phyloP scores from a whole-genome alignment of 2,113 vertebrate genomes.

The Sphyrna mokarran region DNA sequence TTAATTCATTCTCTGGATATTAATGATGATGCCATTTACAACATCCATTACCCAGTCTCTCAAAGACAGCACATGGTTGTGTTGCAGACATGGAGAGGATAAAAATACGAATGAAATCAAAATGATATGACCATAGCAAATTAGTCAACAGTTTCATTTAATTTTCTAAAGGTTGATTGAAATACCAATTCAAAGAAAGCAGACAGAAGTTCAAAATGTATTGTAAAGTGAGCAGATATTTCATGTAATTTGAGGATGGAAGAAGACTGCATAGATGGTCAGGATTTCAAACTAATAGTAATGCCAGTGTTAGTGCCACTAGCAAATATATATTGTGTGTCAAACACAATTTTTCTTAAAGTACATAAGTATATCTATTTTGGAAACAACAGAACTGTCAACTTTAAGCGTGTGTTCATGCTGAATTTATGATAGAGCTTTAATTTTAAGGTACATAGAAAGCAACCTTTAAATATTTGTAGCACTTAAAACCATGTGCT shows the following conservation, averaged over 20 bases:
- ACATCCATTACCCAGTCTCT: constrained; percentile 11
- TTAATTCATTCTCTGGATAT: not conserved
- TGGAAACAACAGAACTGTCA: constrained; percentile 35
- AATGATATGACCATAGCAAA: not conserved
- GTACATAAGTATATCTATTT: not conserved
- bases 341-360: constrained; percentile 31
- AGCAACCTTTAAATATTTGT: not conserved
- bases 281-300: constrained; percentile 29
- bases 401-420: not conserved
- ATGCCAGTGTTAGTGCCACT: constrained; percentile 8
- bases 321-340: constrained; percentile 27
- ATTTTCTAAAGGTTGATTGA: not conserved
- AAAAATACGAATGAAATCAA: not conserved
- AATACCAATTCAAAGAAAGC: constrained; percentile 13
- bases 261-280: constrained; percentile 28
- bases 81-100: not conserved
- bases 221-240: constrained; percentile 22
- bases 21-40: not conserved
- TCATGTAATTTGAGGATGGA: not conserved
- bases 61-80: not conserved
- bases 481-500: not conserved
- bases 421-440: not conserved
- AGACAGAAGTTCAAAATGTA: constrained; percentile 30
- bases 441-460: not conserved
- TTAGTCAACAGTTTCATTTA: not conserved